Percentiles rank a stretch among this genome's conserved stretches.
These are phyloP conservation scores for Microctenopoma lineatum DNA, from an alignment of 2,797 vertebrate genomes.

Conservation along the genomic window DNA sequence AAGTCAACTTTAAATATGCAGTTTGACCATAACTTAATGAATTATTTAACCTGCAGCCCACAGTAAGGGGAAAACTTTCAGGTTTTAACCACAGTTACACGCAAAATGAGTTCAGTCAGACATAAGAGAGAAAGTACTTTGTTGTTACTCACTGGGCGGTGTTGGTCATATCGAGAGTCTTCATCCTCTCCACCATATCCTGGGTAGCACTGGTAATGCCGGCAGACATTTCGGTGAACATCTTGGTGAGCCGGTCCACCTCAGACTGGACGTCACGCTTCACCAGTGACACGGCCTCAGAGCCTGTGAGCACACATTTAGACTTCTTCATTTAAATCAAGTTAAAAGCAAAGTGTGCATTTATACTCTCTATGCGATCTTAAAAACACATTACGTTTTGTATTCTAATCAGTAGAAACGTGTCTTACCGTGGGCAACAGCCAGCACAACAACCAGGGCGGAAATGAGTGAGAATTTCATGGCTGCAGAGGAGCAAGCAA, in stretches of 20 bases:
- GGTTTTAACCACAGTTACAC: not conserved
- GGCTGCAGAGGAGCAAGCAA: constrained; percentile 43
- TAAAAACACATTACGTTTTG: not conserved
- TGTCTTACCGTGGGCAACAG: constrained; percentile 67
- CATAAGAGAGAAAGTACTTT: not conserved
- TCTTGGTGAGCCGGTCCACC: constrained; percentile 57
- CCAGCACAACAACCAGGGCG: constrained; percentile 65
- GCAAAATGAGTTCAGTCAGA: not conserved
- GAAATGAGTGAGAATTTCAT: constrained; percentile 75
- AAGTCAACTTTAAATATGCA: not conserved
- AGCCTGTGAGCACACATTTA: constrained; percentile 48
- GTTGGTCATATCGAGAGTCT: constrained; percentile 68
- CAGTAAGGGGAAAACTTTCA: not conserved
- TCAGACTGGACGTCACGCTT: constrained; percentile 70
- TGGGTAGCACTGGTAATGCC: constrained; percentile 46
- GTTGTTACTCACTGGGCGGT: constrained; percentile 73
- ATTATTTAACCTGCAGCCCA: not conserved
- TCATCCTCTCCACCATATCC: constrained; percentile 72
- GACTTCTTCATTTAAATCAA: not conserved
- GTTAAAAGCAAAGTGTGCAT: not conserved
- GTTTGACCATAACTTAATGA: not conserved
- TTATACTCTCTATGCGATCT: not conserved
- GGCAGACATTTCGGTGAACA: constrained; percentile 65
- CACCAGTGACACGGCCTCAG: constrained; percentile 67
- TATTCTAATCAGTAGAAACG: not conserved